Percentiles rank a stretch among this genome's conserved stretches.
Conservation (phyloP, 2,113 vertebrate genomes). For the Holacanthus passer region DNA sequence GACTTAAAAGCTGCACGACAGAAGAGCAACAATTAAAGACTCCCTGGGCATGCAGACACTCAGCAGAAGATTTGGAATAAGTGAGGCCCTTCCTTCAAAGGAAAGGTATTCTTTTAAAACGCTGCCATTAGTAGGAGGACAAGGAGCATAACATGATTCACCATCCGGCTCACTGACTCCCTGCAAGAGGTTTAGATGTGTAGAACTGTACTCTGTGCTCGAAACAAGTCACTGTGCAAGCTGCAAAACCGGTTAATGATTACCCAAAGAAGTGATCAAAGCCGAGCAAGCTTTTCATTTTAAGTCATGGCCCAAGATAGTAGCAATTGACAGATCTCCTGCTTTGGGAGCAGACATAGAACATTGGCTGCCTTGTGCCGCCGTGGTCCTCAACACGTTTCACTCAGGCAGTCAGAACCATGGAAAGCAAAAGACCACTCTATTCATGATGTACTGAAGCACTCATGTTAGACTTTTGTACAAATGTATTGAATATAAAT, state of each 20-base stretch:
- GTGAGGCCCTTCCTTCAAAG: constrained; percentile 8
- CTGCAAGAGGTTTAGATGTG: neutral
- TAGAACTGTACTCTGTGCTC: neutral
- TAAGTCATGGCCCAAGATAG: constrained; percentile 15
- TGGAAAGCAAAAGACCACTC: neutral
- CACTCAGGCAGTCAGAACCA: constrained; percentile 28
- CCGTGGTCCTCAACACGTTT: neutral
- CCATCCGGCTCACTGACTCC: neutral
- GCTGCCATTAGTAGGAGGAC: constrained; percentile 15
- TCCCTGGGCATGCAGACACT: constrained; percentile 12
- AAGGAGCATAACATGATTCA: constrained; percentile 10
- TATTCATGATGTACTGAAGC: neutral
- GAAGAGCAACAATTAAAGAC: constrained; percentile 50
- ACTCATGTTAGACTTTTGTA: neutral
- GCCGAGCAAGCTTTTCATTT: constrained; percentile 28
- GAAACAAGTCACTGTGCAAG: neutral
- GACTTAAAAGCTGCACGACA: constrained; percentile 37
- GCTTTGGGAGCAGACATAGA: constrained; percentile 35
- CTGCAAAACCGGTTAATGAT: constrained; percentile 10
- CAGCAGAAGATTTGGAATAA: constrained; percentile 1
- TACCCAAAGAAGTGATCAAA: constrained; percentile 11
- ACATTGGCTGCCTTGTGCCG: constrained; percentile 32
- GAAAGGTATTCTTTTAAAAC: constrained; percentile 24
- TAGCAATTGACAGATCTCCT: constrained; percentile 22
- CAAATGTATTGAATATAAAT: too few relatives aligned